Base-by-base conservation (phyloP, 2,797 vertebrate genomes). In the Lithobates pipiens region DNA sequence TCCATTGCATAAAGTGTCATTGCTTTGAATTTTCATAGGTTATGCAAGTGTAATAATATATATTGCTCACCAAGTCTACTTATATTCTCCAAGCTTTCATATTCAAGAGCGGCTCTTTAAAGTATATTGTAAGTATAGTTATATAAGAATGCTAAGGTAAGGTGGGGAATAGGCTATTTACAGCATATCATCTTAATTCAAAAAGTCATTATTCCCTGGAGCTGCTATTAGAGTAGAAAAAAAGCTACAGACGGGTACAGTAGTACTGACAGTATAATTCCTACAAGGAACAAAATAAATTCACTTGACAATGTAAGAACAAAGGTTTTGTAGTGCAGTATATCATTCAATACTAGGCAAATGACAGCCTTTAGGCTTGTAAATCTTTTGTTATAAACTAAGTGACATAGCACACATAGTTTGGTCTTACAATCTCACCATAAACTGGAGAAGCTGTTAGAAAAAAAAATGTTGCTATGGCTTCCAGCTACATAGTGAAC, bases 131-230 rank as follows among this genome's bases (percentile, higher is more conserved):
- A 83, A 83, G 76, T 87, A 76, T 78, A 71, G 85, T 83, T 87
- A 79, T 77, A 83, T 87, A 87, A 87, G 81, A 79, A 78, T 70
- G 67, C 85, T 69, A 87, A 79, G 85, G 80, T 83, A 70, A 87
- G 76, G 80, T 87, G 67, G 54, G 75, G 85, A 87, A 87, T 83
- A 83, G 76, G 69, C 85, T 87, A 87, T 87, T 87, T 87, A 83
- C 81, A 87, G 80, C 85, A 75, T 83, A 87, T 87, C 81, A 87
- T 83, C 81, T 75, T 86, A 87, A 87, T 87, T 87, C 81, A 69
- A 69, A 78, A 79, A 87, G 81, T 83, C 85, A 83, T 83, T 87
- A 83, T 87, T 87, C 85, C 85, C 80, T 29, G 61, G 85, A 87
- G 85, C 85, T 74, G 70, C 80, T 87, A 83, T 87, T 83, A 87